Evolutionary conservation across 2,113 vertebrate species (phyloP).

Genomic region (Mugil cephalus): DNA sequence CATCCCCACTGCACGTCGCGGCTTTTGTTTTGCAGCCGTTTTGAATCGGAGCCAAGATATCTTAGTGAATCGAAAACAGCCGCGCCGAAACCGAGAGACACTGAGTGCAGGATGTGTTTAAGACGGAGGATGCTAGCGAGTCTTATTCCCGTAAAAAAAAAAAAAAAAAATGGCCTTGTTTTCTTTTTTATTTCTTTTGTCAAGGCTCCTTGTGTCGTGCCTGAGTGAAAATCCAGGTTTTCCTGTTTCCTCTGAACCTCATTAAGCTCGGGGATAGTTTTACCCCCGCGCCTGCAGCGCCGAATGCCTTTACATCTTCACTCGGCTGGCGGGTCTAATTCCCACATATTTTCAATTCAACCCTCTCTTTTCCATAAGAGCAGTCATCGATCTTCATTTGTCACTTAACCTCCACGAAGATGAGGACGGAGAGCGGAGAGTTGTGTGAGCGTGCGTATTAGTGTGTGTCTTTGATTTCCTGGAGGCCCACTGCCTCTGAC

Average conservation of each 20-base stretch:
- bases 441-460: slow-evolving; percentile 59
- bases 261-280: slow-evolving; percentile 76
- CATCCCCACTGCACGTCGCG: slow-evolving; percentile 49
- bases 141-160: slow-evolving; percentile 33
- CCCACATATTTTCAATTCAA: slow-evolving; percentile 80
- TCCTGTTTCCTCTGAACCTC: slow-evolving; percentile 79
- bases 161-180: slow-evolving; percentile 66
- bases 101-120: slow-evolving; percentile 38
- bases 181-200: slow-evolving; percentile 58
- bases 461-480: slow-evolving; percentile 79
- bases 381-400: slow-evolving; percentile 85
- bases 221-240: slow-evolving; percentile 79
- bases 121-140: slow-evolving; percentile 23
- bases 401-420: slow-evolving; percentile 81
- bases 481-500: slow-evolving; percentile 73
- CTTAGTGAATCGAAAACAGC: slow-evolving; percentile 51
- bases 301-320: slow-evolving; percentile 73
- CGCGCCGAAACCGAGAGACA: slow-evolving; percentile 15
- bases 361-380: slow-evolving; percentile 82
- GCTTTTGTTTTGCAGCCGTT: slow-evolving; percentile 65
- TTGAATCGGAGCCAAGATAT: slow-evolving; percentile 40
- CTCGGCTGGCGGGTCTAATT: slow-evolving; percentile 68
- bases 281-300: slow-evolving; percentile 64
- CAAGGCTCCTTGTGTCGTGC: slow-evolving; percentile 48
- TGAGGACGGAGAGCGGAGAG: slow-evolving; percentile 66